Base-by-base conservation (phyloP, 2,888 invertebrate genomes). In the Carabus problematicus region DNA sequence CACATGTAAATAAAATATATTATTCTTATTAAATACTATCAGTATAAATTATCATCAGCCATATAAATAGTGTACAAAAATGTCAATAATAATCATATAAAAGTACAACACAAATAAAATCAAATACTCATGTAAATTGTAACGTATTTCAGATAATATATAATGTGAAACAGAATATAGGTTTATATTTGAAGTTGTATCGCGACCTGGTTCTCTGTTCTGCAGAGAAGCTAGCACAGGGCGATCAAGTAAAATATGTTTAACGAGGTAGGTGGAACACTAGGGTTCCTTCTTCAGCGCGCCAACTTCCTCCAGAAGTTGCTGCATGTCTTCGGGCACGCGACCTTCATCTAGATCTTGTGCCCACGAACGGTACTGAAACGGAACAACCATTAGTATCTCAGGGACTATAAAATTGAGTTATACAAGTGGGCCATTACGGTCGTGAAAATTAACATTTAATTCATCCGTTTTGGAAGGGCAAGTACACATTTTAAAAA, bases 321-420 rank as follows among this genome's bases (percentile, higher is more conserved):
- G 85, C 75, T 92, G 89, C 74, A 94, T 85, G 54, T 91, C 92
- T 73, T 94, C 93, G 3, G 95, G 93, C 75, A 92, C 85, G 71
- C 86, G 85, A 49, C 94, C 94, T 76, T 92, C 91, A 77, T 93
- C 94, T 73, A 95, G 81, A 75, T 94, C 94, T 76, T 86, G 85
- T 74, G 89, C 90, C 92, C 93, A 94, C 78, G 88, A 86, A 77
- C 90, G 89, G 81, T 91, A 93, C 93, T 94, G 84, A 55, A 87
- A 87, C 78, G 73, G 72, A 77, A 75, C 73, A 70, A 71, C 41
- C 63, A 59, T 64, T 41, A 41, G 3, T 29, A 29, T 6, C 6
- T 29, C 6, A 2, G 29, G 29, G 29, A 18, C 8, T 39, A 42
- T 18, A 52, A 62, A 59, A 8, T 41, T 41, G 3, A 45, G 7